These are phyloP conservation scores for Saccostrea cuccullata DNA, from an alignment of 1,140 invertebrate genomes.

Conservation along the genomic window DNA sequence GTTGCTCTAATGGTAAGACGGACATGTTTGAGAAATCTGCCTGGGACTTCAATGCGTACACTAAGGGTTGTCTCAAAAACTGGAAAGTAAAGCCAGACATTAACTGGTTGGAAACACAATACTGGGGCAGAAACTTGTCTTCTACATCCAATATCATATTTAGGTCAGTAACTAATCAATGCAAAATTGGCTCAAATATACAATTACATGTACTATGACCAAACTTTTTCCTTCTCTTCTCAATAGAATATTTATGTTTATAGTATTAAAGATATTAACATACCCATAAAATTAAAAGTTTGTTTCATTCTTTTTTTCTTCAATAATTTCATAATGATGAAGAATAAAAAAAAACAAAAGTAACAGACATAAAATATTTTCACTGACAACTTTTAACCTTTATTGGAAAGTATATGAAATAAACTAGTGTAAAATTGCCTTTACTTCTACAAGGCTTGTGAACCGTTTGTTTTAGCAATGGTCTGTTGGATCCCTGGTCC, in stretches of 20 bases:
- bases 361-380: too few species aligned
- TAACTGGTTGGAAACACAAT: constrained; percentile 85
- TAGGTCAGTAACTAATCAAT: constrained; percentile 67
- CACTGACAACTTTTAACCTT: too few species aligned
- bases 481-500: constrained; percentile 94
- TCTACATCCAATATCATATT: constrained; percentile 91
- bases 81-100: constrained; percentile 85
- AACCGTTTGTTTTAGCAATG: constrained; percentile 85
- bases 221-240: too few species aligned
- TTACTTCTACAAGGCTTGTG: neutral
- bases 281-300: too few species aligned
- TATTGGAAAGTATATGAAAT: too few species aligned
- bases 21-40: constrained; percentile 90
- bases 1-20: constrained; percentile 87
- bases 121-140: constrained; percentile 87
- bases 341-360: too few species aligned
- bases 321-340: too few species aligned
- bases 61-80: constrained; percentile 79
- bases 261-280: too few species aligned
- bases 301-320: too few species aligned
- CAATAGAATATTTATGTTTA: too few species aligned
- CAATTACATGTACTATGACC: too few species aligned
- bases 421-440: neutral
- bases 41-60: constrained; percentile 87
- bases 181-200: too few species aligned